Evolutionary conservation across 2,797 vertebrate genomes (phyloP), one percentile per base, ranked within the genome.

Genomic region (Octomys mimax): DNA sequence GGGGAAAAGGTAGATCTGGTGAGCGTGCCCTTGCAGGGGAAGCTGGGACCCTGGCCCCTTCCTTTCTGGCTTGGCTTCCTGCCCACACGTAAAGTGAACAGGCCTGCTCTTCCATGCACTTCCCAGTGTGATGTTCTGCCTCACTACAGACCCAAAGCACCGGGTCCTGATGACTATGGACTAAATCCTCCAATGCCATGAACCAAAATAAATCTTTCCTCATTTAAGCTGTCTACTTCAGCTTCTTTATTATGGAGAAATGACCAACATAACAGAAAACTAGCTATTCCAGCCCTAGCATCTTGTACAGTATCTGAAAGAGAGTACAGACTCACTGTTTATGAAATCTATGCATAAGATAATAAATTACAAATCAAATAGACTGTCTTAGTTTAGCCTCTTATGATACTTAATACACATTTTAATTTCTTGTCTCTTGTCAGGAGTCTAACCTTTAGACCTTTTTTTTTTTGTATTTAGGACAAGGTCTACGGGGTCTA

Each of bases 361-460:
- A 77, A 66, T 46, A 71, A 39, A 36, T 42, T 42, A 59, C 57
- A 52, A 87, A 80, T 68, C 57, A 52, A 79, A 89, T 78, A 9
- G 4, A 26, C 21, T 31, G n/a, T 83, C 87, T 68, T 39, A 68
- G 9, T 46, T 94, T 59, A 88, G 75, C 89, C 79, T 81, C 36
- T 88, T 68, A 86, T 66, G 70, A 59, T 8, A 2, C 87, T 89
- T 31, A 8, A 18, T 83, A n/a, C 59, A 59, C 28, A 87, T 90
- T 92, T 80, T 77, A 66, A 31, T 31, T 88, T 94, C 59, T 36
- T 33, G 33, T 66, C n/a, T 59, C 79, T 92, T 91, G 22, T 83
- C 61, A 46, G 5, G 14, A 87, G 61, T 70, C 9, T 59, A 91
- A 73, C 12, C 6, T 64, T 52, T 26, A 93, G 10, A 54, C 33